Percentiles rank a stretch among this genome's conserved stretches.
Evolutionary conservation across 2,797 vertebrate genomes (phyloP).

Genomic region (Danio tinwini): DNA sequence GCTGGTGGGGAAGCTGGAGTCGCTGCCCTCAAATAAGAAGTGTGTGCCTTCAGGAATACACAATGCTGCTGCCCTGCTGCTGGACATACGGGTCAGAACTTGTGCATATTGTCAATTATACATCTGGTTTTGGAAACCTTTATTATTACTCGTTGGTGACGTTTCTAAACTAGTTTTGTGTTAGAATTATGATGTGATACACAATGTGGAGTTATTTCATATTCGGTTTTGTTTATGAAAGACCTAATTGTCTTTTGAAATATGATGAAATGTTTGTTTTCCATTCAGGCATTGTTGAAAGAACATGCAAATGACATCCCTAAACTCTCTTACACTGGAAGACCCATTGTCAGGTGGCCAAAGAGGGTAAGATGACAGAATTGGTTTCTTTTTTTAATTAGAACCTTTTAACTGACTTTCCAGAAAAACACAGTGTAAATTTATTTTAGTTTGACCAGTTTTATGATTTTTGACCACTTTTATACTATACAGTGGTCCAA

Average conservation of each 20-base stretch:
- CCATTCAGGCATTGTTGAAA: conserved; percentile 86
- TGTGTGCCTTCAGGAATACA: conserved; percentile 96
- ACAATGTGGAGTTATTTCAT: background rate
- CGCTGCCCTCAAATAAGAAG: conserved; percentile 92
- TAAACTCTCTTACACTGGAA: conserved; percentile 91
- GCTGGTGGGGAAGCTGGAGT: conserved; percentile 92
- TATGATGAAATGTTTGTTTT: background rate
- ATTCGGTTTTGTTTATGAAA: background rate
- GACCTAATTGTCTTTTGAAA: background rate
- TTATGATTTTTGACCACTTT: background rate
- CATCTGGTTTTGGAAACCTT: background rate
- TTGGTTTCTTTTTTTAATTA: background rate
- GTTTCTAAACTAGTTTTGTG: background rate
- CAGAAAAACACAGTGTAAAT: background rate
- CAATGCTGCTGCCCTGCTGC: conserved; percentile 89
- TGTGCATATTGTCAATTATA: background rate
- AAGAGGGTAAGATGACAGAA: conserved; percentile 81
- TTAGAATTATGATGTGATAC: background rate
- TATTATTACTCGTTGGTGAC: background rate
- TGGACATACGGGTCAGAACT: conserved; percentile 86
- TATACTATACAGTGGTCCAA: background rate
- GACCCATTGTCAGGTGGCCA: conserved; percentile 94
- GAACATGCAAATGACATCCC: conserved; percentile 89
- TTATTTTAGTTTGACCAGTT: background rate
- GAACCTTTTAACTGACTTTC: background rate